phyloP scores from a whole-genome alignment of 2,888 invertebrate species.

The Ischnura elegans region DNA sequence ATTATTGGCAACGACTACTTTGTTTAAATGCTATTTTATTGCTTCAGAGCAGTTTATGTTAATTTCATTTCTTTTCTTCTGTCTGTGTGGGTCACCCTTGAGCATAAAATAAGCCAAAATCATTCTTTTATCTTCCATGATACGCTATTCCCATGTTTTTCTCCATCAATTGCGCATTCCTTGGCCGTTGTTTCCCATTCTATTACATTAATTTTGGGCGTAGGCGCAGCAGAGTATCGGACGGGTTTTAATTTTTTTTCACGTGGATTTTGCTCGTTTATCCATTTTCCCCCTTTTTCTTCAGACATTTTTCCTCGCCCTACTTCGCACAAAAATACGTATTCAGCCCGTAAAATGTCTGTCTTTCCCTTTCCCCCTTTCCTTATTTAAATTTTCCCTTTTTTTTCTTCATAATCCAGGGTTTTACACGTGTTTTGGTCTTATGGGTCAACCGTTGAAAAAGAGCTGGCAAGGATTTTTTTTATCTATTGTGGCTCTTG shows the following conservation, averaged over 20 bases:
- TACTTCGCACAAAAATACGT: neutral
- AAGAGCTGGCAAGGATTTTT: neutral
- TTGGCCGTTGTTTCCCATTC: neutral
- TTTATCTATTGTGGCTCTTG: constrained; percentile 1
- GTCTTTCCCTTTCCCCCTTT: too few relatives aligned
- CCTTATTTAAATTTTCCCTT: neutral
- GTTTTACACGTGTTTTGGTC: constrained; percentile 18
- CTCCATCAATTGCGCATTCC: too few relatives aligned
- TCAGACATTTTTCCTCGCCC: neutral
- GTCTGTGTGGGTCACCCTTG: too few relatives aligned
- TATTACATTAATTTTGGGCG: neutral
- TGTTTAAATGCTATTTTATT: too few relatives aligned
- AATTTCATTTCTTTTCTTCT: too few relatives aligned
- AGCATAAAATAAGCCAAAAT: too few relatives aligned
- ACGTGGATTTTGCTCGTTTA: neutral
- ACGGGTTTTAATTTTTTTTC: neutral
- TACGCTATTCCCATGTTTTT: too few relatives aligned
- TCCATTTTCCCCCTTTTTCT: neutral
- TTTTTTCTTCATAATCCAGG: neutral
- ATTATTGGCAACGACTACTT: too few relatives aligned
- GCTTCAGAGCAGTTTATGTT: too few relatives aligned
- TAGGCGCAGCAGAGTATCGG: neutral
- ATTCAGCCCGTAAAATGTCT: too few relatives aligned
- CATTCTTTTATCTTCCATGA: neutral
- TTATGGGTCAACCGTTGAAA: neutral